Evolutionary conservation across 2,113 vertebrate genomes (phyloP), one percentile per base, ranked within the genome.

Genomic region (Tamias sibiricus): DNA sequence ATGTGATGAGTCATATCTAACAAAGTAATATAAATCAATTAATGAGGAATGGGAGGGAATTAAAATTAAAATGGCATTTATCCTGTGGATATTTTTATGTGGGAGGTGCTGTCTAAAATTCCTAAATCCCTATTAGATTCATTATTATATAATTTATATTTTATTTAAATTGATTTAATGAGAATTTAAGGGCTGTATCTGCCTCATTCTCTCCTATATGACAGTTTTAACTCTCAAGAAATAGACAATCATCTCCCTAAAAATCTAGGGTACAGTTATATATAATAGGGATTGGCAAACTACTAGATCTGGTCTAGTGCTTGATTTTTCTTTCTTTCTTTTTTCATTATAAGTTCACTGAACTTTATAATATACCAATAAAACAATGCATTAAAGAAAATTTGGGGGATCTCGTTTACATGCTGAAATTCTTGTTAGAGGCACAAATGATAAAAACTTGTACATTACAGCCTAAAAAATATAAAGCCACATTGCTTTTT

Each of bases 21-120:
- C 92, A 77, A 87, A 94, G 88, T 64, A 88, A 90, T 89, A 83
- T 7, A 85, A 82, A 68, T 5, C 28, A 85, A 90, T 79, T 86
- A 95, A 95, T 87, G 49, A 91, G 83, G 35, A 97, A 88, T 8
- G 74, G 22, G 71, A 79, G 17, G 24, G 35, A 94, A 42, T 37
- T 92, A 85, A 97, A 96, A 93, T 72, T 87, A 94, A 79, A 64
- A 13, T 87, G 37, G 11, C 68, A 79, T 80, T 94, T 84, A 93
- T 92, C 40, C 40, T 90, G 84, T 76, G 47, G 66, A 16, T 96
- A 90, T 90, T 76, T 93, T 91, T 90, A 62, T 44, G 64, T 82
- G 37, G 28, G 62, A 96, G 24, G 47, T 1, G 52, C 17, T 76
- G 93, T 71, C 94, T 57, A 93, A 94, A 92, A 95, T 77, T 68